Conservation (phyloP, 2,797 vertebrate species). For the Clarias platycephalus region DNA sequence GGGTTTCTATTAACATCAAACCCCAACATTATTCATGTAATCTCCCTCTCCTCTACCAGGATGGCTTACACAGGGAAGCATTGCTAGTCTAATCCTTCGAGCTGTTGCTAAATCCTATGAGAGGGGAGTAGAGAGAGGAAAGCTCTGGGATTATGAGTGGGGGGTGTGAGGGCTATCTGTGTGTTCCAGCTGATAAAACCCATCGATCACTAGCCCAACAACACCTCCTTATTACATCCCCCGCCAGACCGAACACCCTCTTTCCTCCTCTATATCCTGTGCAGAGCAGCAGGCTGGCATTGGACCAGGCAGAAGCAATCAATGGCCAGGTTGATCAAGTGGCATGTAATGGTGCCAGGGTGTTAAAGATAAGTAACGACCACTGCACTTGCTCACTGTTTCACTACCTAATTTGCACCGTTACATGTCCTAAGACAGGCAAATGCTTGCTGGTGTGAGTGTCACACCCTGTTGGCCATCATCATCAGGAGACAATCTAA, state of each 20-base stretch:
- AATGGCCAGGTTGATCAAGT: slow-evolving; percentile 61
- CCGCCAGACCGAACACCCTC: slow-evolving; percentile 28
- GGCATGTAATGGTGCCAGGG: slow-evolving; percentile 59
- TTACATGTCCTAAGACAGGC: slow-evolving; percentile 31
- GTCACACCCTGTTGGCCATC: slow-evolving; percentile 30
- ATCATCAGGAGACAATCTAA: not conserved
- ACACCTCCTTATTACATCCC: slow-evolving; percentile 33
- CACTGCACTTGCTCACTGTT: slow-evolving; percentile 43
- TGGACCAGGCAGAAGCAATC: slow-evolving; percentile 58
- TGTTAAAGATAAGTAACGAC: slow-evolving; percentile 57
- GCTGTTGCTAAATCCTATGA: slow-evolving; percentile 61
- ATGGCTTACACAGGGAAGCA: slow-evolving; percentile 50
- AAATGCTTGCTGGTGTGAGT: not conserved
- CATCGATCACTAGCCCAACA: slow-evolving; percentile 60
- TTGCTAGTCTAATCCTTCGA: slow-evolving; percentile 60
- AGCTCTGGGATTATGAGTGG: slow-evolving; percentile 53
- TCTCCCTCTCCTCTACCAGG: slow-evolving; percentile 56
- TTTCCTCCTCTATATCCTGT: slow-evolving; percentile 34
- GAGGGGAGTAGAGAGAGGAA: slow-evolving; percentile 49
- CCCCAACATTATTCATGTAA: slow-evolving; percentile 69
- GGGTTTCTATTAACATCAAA: slow-evolving; percentile 67
- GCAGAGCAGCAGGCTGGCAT: slow-evolving; percentile 52
- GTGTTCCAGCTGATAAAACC: slow-evolving; percentile 63
- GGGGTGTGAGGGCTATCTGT: slow-evolving; percentile 49
- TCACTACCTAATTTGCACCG: slow-evolving; percentile 42